Evolutionary conservation across 2,888 invertebrate genomes (phyloP), one percentile per base, ranked within the genome.

Genomic region (Sarcophaga rosellei): DNA sequence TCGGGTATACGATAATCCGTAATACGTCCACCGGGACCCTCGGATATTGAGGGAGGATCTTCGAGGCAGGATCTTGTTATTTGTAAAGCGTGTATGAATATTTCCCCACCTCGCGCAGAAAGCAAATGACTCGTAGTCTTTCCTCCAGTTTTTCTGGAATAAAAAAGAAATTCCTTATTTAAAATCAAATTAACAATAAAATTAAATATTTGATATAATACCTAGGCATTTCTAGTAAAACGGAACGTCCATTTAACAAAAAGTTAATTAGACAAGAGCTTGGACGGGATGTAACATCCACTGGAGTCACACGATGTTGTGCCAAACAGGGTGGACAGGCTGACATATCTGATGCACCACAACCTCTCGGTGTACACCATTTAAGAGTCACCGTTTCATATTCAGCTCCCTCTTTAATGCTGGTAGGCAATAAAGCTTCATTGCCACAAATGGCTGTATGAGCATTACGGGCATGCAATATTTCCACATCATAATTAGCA

Each of bases 401-500:
- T 87, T 96, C 95, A 0, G 95, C 94, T 0, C 96, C 97, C 89
- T 96, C 96, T 90, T 96, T 95, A 1, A 95, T 95, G 23, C 96
- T 95, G 70, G 95, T 93, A 0, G 93, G 92, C 3, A 93, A 84
- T 1, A 91, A 90, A 3, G 95, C 94, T 20, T 95, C 95, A 1
- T 95, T 94, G 57, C 97, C 97, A 59, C 97, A 94, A 63, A 98
- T 95, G 0, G 97, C 96, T 0, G 96, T 95, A 90, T 99, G 99
- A 0, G 98, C 98, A 20, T 96, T 95, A 11, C 95, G 95, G 0
- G 97, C 96, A 92, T 99, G 99, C 89, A 99, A 96, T 86, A 99
- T 96, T 93, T 99, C 99, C 0, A 99, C 99, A 92, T 99, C 99
- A 91, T 99, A 99, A 94, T 99, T 99, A 0, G 99, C 98, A 81